Evolutionary conservation across 2,888 invertebrate species (phyloP).

Genomic region (Andrena marginata): DNA sequence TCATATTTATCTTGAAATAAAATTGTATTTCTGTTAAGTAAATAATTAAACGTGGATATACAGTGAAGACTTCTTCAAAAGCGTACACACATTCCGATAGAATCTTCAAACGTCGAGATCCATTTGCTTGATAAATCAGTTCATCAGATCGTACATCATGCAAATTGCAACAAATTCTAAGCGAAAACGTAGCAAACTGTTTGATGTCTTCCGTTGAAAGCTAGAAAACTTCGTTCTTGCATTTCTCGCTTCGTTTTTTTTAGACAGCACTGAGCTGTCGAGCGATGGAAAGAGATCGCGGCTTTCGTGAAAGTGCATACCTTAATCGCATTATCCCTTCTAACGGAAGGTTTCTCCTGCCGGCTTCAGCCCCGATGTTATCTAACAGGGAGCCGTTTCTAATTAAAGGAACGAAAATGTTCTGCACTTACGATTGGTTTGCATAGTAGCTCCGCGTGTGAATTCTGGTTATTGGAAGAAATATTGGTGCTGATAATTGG

Average conservation of each 20-base stretch:
- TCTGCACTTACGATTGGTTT: conserved; percentile 43
- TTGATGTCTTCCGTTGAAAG: conserved; percentile 14
- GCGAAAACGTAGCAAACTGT: neutral
- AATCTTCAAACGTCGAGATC: neutral
- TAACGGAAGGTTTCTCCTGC: conserved; percentile 31
- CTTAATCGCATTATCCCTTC: conserved; percentile 72
- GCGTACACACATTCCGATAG: neutral
- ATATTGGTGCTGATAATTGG: conserved; percentile 33
- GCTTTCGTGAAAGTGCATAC: conserved; percentile 71
- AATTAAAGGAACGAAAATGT: conserved; percentile 71
- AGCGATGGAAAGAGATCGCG: conserved; percentile 47
- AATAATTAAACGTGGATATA: no score
- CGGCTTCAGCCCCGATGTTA: conserved; percentile 62
- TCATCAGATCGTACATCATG: conserved; percentile 20
- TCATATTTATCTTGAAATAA: no score
- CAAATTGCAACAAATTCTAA: conserved; percentile 5
- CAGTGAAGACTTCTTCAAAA: no score
- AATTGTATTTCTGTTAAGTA: no score
- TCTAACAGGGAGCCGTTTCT: conserved; percentile 61
- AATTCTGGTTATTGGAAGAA: conserved; percentile 28
- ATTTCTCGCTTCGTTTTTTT: neutral
- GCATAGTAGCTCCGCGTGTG: conserved; percentile 34
- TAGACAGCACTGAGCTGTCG: conserved; percentile 41
- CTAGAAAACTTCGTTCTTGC: neutral
- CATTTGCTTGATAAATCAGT: neutral